A percentile compares a stretch with the other conserved stretches of the same genome.
phyloP scores from a whole-genome alignment of 1,140 invertebrate genomes.

The Drosophila erecta region DNA sequence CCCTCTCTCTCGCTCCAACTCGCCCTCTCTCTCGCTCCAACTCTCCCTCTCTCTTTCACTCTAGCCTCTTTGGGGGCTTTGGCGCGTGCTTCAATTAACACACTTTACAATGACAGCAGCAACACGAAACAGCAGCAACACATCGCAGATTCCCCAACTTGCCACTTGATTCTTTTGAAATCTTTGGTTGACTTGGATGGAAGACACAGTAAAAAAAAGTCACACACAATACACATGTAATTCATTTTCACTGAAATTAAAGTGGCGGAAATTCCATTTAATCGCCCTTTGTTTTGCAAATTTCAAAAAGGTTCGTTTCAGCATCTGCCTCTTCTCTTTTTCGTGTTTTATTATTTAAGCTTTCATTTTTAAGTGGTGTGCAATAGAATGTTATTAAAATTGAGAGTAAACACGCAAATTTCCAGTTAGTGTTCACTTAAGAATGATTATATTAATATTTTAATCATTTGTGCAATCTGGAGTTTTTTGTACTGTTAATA shows the following conservation, averaged over 20 bases:
- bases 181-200: background rate
- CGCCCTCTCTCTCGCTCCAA: too few species aligned
- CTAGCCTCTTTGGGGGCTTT: conserved; percentile 8
- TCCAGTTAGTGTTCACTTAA: conserved; percentile 28
- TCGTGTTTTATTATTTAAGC: background rate
- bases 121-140: conserved; percentile 18
- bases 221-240: background rate
- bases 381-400: background rate
- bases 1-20: background rate
- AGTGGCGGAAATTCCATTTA: background rate
- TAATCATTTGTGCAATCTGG: too few species aligned
- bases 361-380: background rate
- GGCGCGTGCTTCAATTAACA: conserved; percentile 79
- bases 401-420: background rate
- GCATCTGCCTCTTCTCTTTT: background rate
- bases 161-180: conserved; percentile 7
- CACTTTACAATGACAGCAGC: conserved; percentile 50
- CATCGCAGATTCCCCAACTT: conserved; percentile 4
- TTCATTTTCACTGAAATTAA: background rate
- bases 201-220: background rate
- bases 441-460: background rate
- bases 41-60: background rate
- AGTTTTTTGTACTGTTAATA: too few species aligned
- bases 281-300: background rate
- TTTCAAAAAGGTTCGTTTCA: background rate